Percentiles rank a stretch among this genome's conserved stretches.
phyloP scores from a whole-genome alignment of 2,797 vertebrate genomes.

The Graptemys geographica region DNA sequence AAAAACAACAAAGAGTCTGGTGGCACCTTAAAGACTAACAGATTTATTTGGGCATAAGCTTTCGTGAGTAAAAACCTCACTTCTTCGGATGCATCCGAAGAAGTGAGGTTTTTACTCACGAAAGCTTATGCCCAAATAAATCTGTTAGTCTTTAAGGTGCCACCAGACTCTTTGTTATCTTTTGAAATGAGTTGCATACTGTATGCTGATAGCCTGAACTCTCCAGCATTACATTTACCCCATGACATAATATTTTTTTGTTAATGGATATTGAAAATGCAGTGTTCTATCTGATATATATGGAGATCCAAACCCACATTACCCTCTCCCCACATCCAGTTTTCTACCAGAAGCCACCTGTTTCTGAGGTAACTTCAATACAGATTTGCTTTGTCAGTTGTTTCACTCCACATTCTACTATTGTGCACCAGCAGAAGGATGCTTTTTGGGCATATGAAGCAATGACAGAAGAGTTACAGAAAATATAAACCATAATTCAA shows the following conservation, averaged over 20 bases:
- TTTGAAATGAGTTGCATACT: not conserved
- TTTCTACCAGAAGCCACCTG: slow-evolving; percentile 50
- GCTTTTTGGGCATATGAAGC: not conserved
- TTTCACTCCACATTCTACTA: slow-evolving; percentile 33
- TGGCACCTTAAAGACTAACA: too few species aligned
- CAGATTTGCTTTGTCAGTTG: slow-evolving; percentile 2
- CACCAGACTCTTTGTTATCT: too few species aligned
- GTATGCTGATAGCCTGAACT: not conserved
- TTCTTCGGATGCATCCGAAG: too few species aligned
- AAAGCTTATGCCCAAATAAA: too few species aligned
- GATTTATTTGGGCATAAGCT: too few species aligned
- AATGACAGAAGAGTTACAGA: slow-evolving; percentile 29
- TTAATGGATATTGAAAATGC: slow-evolving; percentile 53
- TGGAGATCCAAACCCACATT: slow-evolving; percentile 43
- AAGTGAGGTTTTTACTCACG: too few species aligned
- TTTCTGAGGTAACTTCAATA: slow-evolving; percentile 28
- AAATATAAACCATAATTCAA: not conserved
- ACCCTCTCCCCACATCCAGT: slow-evolving; percentile 35
- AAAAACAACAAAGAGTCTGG: too few species aligned
- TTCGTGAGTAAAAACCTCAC: too few species aligned
- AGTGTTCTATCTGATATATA: slow-evolving; percentile 45
- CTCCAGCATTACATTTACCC: not conserved
- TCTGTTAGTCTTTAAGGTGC: too few species aligned
- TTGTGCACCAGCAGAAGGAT: not conserved
- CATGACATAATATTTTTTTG: slow-evolving; percentile 44